Percentiles rank a stretch among this genome's conserved stretches.
Conservation (phyloP, 2,888 invertebrate species). For the Stenodema calcarata region DNA sequence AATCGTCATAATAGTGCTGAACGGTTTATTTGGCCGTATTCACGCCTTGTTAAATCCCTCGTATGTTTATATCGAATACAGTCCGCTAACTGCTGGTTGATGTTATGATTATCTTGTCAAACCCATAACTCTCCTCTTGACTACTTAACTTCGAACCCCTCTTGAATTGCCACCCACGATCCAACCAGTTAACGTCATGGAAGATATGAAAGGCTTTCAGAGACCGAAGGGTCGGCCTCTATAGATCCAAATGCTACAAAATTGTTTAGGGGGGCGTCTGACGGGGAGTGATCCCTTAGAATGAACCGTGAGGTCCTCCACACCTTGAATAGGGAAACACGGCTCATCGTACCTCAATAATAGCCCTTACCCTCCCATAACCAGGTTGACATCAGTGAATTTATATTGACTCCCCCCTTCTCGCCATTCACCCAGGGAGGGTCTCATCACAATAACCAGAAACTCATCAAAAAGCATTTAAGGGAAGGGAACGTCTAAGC, state of each 20-base stretch:
- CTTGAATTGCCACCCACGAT: neutral
- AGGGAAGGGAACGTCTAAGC: neutral
- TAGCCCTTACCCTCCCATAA: neutral
- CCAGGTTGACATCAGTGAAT: conserved; percentile 23
- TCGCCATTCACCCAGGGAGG: neutral
- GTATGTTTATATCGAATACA: too few relatives aligned
- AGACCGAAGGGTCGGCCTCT: neutral
- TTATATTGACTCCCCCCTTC: conserved; percentile 27
- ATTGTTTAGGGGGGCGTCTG: neutral
- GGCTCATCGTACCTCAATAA: conserved; percentile 43
- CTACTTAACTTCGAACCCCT: neutral
- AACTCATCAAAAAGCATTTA: conserved; percentile 48
- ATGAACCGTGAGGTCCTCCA: conserved; percentile 9
- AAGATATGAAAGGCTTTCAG: neutral
- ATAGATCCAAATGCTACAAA: neutral
- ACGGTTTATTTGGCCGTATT: too few relatives aligned
- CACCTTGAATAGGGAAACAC: conserved; percentile 45
- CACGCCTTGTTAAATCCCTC: too few relatives aligned
- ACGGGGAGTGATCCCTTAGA: neutral
- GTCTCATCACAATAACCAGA: conserved; percentile 40
- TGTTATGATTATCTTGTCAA: too few relatives aligned
- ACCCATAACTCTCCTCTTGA: too few relatives aligned
- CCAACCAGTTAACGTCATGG: neutral
- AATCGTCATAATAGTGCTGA: too few relatives aligned
- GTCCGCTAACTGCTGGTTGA: too few relatives aligned